These are phyloP conservation scores for Octonoba sinensis DNA, from an alignment of 2,888 invertebrate genomes.

Conservation along the genomic window DNA sequence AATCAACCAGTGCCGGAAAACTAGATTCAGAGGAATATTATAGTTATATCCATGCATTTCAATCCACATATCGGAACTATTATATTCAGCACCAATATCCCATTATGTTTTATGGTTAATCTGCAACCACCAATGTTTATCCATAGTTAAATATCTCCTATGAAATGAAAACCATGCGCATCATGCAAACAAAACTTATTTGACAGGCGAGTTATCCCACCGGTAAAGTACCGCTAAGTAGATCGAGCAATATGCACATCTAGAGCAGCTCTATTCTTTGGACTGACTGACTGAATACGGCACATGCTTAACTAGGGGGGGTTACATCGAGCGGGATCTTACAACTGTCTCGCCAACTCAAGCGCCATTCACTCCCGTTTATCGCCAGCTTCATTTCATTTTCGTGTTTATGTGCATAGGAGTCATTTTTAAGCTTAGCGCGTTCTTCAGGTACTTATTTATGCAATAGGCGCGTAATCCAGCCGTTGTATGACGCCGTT, in stretches of 20 bases:
- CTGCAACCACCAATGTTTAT: constrained; percentile 44
- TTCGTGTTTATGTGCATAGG: not conserved
- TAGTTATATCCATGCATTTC: constrained; percentile 38
- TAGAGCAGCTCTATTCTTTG: constrained; percentile 27
- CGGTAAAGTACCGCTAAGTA: constrained; percentile 13
- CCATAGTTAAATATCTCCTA: constrained; percentile 24
- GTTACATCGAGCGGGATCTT: not conserved
- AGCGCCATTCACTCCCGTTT: constrained; percentile 16
- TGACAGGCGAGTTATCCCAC: constrained; percentile 8
- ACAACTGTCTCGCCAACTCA: not conserved
- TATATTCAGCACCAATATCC: constrained; percentile 18
- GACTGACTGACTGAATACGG: constrained; percentile 46
- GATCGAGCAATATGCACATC: constrained; percentile 11
- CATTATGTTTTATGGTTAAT: constrained; percentile 46
- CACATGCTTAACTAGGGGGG: constrained; percentile 23
- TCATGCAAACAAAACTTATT: not conserved
- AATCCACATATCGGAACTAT: constrained; percentile 48
- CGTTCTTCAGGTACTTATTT: too few relatives aligned
- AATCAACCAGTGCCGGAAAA: constrained; percentile 32
- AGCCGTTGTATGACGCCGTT: too few relatives aligned
- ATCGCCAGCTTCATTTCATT: not conserved
- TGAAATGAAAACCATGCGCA: not conserved
- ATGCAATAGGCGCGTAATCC: too few relatives aligned
- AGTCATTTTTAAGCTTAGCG: too few relatives aligned
- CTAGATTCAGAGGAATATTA: constrained; percentile 14